Evolutionary conservation across 2,888 invertebrate genomes (phyloP).

Genomic region (Chrysopilus asiliformis): DNA sequence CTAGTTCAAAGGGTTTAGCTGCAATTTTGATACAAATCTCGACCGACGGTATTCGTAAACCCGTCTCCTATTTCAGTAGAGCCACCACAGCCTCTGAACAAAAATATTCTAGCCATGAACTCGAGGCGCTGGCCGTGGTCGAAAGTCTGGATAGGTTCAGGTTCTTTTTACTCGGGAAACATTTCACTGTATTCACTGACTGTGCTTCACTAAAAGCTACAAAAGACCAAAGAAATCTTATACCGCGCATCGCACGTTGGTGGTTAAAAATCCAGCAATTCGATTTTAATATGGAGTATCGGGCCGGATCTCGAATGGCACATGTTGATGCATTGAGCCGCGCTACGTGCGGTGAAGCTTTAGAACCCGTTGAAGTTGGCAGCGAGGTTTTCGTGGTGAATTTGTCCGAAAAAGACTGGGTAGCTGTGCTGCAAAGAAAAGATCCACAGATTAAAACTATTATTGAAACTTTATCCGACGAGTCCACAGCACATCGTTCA

Average conservation of each 20-base stretch:
- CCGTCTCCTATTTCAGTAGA: slow-evolving; percentile 7
- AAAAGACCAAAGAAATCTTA: not conserved
- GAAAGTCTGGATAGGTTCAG: not conserved
- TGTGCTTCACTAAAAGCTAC: not conserved
- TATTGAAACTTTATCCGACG: too few species aligned
- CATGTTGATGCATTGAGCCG: slow-evolving; percentile 5
- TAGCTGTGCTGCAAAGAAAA: slow-evolving; percentile 4
- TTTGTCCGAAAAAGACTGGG: slow-evolving; percentile 9
- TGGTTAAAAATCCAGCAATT: too few species aligned
- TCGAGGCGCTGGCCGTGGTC: slow-evolving; percentile 14
- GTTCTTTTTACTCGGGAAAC: not conserved
- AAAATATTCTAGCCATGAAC: slow-evolving; percentile 15
- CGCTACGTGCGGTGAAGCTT: not conserved
- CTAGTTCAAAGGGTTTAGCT: slow-evolving; percentile 2
- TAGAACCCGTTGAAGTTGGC: slow-evolving; percentile 8
- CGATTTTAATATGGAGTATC: too few species aligned
- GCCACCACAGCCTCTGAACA: slow-evolving; percentile 16
- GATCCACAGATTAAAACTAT: too few species aligned
- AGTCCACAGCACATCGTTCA: too few species aligned
- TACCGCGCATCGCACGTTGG: too few species aligned
- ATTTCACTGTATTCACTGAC: not conserved
- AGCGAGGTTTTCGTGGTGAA: slow-evolving; percentile 6
- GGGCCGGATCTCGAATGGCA: too few species aligned
- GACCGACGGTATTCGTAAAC: not conserved
- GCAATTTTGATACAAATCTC: slow-evolving; percentile 5